A percentile compares a stretch with the other conserved stretches of the same genome.
Evolutionary conservation across 92 coral and sea anemone species (phyloP).

Genomic region (Desmophyllum pertusum): DNA sequence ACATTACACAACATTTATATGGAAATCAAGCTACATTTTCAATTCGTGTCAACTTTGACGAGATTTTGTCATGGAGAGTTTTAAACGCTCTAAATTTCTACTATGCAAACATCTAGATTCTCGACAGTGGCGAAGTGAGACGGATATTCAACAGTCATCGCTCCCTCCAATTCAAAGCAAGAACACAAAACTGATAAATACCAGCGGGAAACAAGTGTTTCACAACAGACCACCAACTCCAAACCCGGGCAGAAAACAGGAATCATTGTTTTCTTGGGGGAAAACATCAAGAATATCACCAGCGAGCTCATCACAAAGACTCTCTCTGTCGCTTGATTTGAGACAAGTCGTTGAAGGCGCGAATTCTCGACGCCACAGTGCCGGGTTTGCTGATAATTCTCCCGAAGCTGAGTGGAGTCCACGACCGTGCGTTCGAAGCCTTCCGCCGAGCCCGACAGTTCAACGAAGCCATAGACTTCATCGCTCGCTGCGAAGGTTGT

Average conservation of each 20-base stretch:
- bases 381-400: conserved; percentile 17
- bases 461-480: conserved; percentile 27
- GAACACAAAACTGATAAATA: conserved; percentile 19
- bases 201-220: conserved; percentile 16
- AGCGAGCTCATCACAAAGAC: conserved; percentile 31
- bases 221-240: conserved; percentile 47
- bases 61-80: conserved; percentile 23
- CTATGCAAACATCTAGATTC: neutral
- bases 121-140: conserved; percentile 52
- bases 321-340: conserved; percentile 27
- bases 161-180: conserved; percentile 39
- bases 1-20: neutral
- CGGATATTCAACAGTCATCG: conserved; percentile 26
- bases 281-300: conserved; percentile 31
- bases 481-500: conserved; percentile 9
- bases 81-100: conserved; percentile 11
- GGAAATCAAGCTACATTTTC: conserved; percentile 27
- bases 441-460: conserved; percentile 39
- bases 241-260: neutral
- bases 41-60: neutral
- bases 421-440: conserved; percentile 38
- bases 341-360: neutral
- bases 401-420: conserved; percentile 34
- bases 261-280: conserved; percentile 29
- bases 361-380: conserved; percentile 21